These are phyloP conservation scores for Thryonomys swinderianus DNA, from an alignment of 2,113 vertebrate species.

Conservation along the genomic window DNA sequence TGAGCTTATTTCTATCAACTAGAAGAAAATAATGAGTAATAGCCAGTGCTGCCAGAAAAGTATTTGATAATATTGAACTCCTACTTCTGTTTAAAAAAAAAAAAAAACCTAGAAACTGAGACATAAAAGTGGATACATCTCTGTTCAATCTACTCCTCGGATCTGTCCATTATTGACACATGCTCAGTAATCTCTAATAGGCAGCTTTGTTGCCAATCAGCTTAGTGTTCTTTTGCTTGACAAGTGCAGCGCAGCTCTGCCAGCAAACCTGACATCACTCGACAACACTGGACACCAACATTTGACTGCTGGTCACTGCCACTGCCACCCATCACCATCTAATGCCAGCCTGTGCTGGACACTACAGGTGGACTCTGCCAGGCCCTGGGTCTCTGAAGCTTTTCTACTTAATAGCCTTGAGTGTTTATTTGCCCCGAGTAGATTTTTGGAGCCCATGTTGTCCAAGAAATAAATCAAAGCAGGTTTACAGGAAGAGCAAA, in stretches of 20 bases:
- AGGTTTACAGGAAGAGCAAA: not conserved
- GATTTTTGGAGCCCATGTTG: not conserved
- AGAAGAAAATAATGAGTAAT: not conserved
- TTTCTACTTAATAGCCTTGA: not conserved
- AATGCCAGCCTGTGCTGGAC: not conserved
- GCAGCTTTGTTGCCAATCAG: not conserved
- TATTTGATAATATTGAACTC: not conserved
- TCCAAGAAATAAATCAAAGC: not conserved
- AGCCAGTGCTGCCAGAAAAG: not conserved
- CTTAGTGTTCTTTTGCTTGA: not conserved
- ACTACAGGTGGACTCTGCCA: not conserved
- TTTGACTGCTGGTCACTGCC: not conserved
- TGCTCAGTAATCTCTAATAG: not conserved
- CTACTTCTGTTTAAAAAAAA: constrained; percentile 1
- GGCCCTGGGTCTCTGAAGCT: not conserved
- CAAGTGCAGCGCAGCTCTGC: not conserved
- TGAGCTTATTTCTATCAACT: not conserved
- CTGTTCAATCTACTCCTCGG: not conserved
- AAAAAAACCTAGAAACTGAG: not conserved
- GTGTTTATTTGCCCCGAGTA: not conserved
- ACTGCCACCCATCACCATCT: not conserved
- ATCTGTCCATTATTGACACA: not conserved
- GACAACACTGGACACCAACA: not conserved
- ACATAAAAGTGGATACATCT: not conserved
- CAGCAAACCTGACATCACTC: not conserved